Percentiles rank a stretch among this genome's conserved stretches.
Evolutionary conservation across 2,888 invertebrate genomes (phyloP).

Genomic region (Aromia moschata): DNA sequence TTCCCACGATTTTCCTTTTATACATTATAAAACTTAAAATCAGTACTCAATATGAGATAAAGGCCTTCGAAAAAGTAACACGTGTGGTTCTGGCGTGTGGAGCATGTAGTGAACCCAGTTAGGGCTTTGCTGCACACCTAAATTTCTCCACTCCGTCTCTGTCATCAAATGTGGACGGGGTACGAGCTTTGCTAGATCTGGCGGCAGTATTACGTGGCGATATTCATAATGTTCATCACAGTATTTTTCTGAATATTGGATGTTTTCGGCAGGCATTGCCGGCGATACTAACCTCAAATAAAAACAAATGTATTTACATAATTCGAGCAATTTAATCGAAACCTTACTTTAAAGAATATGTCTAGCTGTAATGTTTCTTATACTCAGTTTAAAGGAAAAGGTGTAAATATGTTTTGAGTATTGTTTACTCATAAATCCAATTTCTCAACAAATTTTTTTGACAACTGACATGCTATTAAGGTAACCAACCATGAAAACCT

Average conservation of each 20-base stretch:
- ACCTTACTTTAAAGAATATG: too few species aligned
- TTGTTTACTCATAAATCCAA: too few species aligned
- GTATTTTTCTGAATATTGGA: conserved; percentile 94
- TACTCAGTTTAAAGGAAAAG: too few species aligned
- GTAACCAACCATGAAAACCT: too few species aligned
- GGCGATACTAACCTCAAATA: not conserved
- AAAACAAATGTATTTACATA: not conserved
- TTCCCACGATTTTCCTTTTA: too few species aligned
- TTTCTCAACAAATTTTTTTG: too few species aligned
- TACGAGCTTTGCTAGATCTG: conserved; percentile 83
- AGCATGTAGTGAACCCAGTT: conserved; percentile 92
- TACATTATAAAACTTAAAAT: too few species aligned
- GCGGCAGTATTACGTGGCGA: conserved; percentile 91
- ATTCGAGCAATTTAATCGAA: too few species aligned
- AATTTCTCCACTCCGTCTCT: conserved; percentile 93
- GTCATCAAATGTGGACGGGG: conserved; percentile 92
- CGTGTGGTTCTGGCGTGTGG: conserved; percentile 91
- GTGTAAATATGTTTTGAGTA: too few species aligned
- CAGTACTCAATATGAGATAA: conserved; percentile 45
- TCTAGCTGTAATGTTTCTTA: too few species aligned
- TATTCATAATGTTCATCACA: conserved; percentile 88
- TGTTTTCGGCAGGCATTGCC: conserved; percentile 62
- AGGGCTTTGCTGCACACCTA: conserved; percentile 94
- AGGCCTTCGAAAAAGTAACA: conserved; percentile 79
- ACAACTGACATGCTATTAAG: too few species aligned